These are phyloP conservation scores for Panurus biarmicus DNA, from an alignment of 2,113 vertebrate genomes.

Conservation along the genomic window DNA sequence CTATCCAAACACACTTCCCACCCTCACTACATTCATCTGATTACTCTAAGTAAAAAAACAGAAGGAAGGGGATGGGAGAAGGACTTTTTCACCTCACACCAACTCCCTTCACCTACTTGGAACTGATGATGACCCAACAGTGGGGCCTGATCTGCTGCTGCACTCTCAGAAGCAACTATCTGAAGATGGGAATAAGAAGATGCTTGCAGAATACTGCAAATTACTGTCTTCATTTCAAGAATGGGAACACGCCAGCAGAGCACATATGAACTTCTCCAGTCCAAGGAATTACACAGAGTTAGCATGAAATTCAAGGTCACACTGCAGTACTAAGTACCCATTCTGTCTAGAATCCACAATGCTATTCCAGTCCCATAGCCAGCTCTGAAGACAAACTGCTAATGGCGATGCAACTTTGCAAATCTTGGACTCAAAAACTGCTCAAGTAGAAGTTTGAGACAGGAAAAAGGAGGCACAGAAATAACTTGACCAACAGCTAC, in stretches of 20 bases:
- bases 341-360: background rate
- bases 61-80: background rate
- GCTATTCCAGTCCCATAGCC: background rate
- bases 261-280: background rate
- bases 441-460: constrained; percentile 22
- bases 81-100: background rate
- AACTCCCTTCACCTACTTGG: background rate
- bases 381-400: background rate
- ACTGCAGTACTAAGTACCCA: background rate
- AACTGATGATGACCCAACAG: background rate
- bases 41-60: background rate
- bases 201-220: background rate
- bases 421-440: background rate
- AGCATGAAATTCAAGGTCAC: background rate
- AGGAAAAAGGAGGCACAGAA: constrained; percentile 25
- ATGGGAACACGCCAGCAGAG: background rate
- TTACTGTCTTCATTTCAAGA: background rate
- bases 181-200: background rate
- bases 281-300: background rate
- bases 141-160: background rate
- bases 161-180: background rate
- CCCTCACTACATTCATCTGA: background rate
- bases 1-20: background rate
- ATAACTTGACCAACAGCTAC: background rate
- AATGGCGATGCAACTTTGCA: background rate